These are phyloP conservation scores for Siderastrea siderea DNA, from an alignment of 92 coral and sea anemone genomes.

Conservation along the genomic window DNA sequence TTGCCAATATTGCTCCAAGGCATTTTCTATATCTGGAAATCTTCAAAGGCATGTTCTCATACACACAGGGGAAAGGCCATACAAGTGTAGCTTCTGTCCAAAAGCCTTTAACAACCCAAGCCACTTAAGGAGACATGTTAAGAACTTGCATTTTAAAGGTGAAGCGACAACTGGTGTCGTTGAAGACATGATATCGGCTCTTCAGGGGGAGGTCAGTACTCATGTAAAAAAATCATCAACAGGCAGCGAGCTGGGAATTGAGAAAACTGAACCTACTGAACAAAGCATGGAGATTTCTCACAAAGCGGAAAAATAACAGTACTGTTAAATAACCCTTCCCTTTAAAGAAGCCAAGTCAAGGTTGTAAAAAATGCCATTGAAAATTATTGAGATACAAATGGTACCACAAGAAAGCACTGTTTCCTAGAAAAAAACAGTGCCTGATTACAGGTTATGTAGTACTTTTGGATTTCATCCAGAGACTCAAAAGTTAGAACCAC, in stretches of 20 bases:
- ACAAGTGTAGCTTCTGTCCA: conserved; percentile 92
- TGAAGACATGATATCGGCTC: conserved; percentile 57
- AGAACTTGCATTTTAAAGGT: conserved; percentile 93
- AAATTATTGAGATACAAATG: not conserved
- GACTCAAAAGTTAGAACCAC: no score
- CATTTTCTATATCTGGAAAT: conserved; percentile 98
- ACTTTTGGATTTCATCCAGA: no score
- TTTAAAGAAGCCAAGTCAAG: not conserved
- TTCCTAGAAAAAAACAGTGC: no score
- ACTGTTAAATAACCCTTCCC: not conserved
- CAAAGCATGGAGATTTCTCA: not conserved
- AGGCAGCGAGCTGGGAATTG: conserved; percentile 2
- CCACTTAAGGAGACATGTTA: conserved; percentile 93
- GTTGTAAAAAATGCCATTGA: not conserved
- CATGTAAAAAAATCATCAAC: not conserved
- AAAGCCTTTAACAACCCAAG: conserved; percentile 99
- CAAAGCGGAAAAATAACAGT: not conserved
- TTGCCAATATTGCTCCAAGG: conserved; percentile 90
- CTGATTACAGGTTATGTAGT: no score
- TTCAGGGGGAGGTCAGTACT: conserved; percentile 34
- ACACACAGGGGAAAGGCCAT: conserved; percentile 98
- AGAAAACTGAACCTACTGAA: not conserved
- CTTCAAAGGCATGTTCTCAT: conserved; percentile 94
- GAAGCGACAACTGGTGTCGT: conserved; percentile 49
- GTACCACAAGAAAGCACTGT: not conserved